A percentile compares a stretch with the other conserved stretches of the same genome.
Conservation (phyloP, 2,888 invertebrate genomes). For the Geophilus truncorum region DNA sequence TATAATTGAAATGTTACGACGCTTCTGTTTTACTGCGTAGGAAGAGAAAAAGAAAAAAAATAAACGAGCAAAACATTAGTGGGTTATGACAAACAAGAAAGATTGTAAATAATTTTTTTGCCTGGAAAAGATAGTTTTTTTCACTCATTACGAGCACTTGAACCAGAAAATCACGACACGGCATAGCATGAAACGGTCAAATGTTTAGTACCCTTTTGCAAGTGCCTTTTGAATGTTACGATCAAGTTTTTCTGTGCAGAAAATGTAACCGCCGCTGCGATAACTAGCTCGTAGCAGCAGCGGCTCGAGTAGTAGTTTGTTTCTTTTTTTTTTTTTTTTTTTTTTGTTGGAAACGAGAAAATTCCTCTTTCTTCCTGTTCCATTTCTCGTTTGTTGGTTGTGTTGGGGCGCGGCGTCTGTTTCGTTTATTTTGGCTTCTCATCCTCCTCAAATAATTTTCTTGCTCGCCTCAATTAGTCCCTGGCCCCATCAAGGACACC, state of each 20-base stretch:
- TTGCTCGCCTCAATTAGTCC: constrained; percentile 27
- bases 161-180: constrained; percentile 15
- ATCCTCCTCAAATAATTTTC: constrained; percentile 27
- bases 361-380: constrained; percentile 12
- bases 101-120: neutral
- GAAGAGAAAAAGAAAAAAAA: neutral
- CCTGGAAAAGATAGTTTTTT: neutral
- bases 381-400: constrained; percentile 9
- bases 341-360: neutral
- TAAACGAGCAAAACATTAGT: neutral
- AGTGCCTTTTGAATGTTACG: constrained; percentile 1
- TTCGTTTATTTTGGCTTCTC: constrained; percentile 27
- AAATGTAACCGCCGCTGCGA: neutral
- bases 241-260: neutral
- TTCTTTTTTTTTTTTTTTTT: neutral
- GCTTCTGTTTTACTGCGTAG: neutral
- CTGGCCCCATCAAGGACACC: constrained; percentile 25
- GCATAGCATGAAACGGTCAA: neutral
- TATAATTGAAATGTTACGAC: neutral
- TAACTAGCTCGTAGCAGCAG: neutral
- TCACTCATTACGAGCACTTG: neutral
- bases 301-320: neutral
- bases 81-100: neutral
- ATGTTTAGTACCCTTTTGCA: constrained; percentile 18
- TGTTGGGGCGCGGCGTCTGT: constrained; percentile 21